A percentile compares a stretch with the other conserved stretches of the same genome.
These are phyloP conservation scores for Bos indicus DNA, from an alignment of 2,113 vertebrate species.

Conservation along the genomic window DNA sequence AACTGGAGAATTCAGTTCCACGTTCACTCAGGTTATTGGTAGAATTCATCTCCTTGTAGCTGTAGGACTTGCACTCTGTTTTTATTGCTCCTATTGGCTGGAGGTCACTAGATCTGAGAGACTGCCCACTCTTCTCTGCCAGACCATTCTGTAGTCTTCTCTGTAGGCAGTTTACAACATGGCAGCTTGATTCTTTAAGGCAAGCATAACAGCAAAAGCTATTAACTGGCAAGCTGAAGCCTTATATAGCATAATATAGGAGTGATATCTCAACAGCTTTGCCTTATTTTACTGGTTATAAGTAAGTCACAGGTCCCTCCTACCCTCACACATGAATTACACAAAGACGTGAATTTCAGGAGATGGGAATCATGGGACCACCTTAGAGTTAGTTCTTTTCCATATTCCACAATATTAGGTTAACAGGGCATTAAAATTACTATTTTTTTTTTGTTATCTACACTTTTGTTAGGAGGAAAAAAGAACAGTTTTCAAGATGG, in stretches of 20 bases:
- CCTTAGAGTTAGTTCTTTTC: background rate
- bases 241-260: background rate
- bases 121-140: background rate
- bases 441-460: background rate
- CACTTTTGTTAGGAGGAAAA: background rate
- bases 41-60: background rate
- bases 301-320: background rate
- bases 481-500: background rate
- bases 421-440: background rate
- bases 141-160: background rate
- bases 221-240: background rate
- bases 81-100: background rate
- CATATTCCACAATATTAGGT: background rate
- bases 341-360: background rate
- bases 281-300: background rate
- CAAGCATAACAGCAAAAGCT: background rate
- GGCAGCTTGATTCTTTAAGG: background rate
- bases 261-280: background rate
- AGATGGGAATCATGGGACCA: fast-evolving
- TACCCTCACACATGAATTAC: background rate
- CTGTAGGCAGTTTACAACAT: background rate
- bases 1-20: background rate
- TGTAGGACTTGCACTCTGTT: background rate
- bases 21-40: background rate
- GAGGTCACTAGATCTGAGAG: background rate